Conservation (phyloP, 2,888 invertebrate species). For the Vanessa cardui region DNA sequence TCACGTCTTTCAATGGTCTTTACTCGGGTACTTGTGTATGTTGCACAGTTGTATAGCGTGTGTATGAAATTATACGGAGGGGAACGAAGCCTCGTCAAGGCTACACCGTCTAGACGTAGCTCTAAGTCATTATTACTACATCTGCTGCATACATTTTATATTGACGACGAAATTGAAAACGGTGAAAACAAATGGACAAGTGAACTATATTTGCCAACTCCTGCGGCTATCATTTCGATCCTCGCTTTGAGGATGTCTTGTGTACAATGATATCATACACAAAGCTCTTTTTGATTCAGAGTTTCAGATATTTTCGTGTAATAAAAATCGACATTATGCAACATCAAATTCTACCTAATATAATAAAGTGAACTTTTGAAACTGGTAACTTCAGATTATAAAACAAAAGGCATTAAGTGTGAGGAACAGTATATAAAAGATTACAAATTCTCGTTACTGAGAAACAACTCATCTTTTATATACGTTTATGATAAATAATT, state of each 20-base stretch:
- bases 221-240: not conserved
- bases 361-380: no score
- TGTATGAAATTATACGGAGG: slow-evolving; percentile 36
- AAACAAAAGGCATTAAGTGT: no score
- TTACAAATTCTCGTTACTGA: no score
- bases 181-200: not conserved
- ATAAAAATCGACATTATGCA: not conserved
- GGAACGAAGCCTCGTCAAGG: slow-evolving; percentile 46
- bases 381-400: no score
- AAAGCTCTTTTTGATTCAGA: not conserved
- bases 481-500: no score
- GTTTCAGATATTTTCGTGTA: not conserved
- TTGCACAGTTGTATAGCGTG: slow-evolving; percentile 20
- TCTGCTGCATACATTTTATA: slow-evolving; percentile 25
- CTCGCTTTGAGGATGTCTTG: not conserved
- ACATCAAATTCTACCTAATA: no score
- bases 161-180: slow-evolving; percentile 26
- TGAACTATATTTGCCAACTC: not conserved
- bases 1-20: slow-evolving; percentile 13
- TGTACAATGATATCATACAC: not conserved
- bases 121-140: slow-evolving; percentile 28
- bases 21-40: not conserved
- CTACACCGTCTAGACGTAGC: slow-evolving; percentile 45
- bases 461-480: no score
- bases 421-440: no score